Percentiles rank a stretch among this genome's conserved stretches.
These are phyloP conservation scores for Pipistrellus pipistrellus DNA, from an alignment of 2,797 vertebrate genomes.

Conservation along the genomic window DNA sequence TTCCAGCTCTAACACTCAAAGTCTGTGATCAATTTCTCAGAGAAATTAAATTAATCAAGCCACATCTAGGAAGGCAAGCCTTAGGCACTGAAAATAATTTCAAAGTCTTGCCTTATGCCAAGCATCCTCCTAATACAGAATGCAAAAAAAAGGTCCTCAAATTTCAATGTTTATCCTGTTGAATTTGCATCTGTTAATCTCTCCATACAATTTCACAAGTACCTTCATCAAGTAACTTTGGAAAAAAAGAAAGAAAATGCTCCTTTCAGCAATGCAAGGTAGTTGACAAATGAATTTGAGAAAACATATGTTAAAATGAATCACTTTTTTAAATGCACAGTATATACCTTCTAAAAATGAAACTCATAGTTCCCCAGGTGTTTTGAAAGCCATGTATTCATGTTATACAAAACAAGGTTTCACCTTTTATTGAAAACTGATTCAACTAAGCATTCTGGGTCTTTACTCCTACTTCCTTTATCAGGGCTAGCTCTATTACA, in stretches of 20 bases:
- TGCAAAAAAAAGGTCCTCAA: slow-evolving; percentile 60
- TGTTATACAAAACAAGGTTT: slow-evolving; percentile 26
- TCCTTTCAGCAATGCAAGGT: slow-evolving; percentile 19
- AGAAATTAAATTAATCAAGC: slow-evolving; percentile 55
- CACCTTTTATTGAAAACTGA: slow-evolving; percentile 66
- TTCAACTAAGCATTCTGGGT: slow-evolving; percentile 22
- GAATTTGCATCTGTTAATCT: slow-evolving; percentile 42
- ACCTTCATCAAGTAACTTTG: slow-evolving; percentile 48
- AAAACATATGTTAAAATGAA: slow-evolving; percentile 53
- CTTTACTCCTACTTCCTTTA: slow-evolving; percentile 12
- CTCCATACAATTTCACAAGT: slow-evolving; percentile 38
- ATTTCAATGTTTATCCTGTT: slow-evolving; percentile 45
- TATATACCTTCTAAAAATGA: slow-evolving; percentile 57
- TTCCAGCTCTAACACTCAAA: background rate
- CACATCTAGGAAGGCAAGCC: slow-evolving; percentile 11
- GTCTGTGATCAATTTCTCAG: slow-evolving; percentile 4
- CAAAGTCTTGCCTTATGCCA: slow-evolving; percentile 57
- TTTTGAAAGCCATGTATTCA: slow-evolving; percentile 5
- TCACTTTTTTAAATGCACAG: slow-evolving; percentile 39
- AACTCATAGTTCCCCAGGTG: background rate
- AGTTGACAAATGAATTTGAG: slow-evolving; percentile 16
- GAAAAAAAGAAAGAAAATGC: background rate
- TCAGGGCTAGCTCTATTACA: background rate
- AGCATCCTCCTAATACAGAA: background rate
- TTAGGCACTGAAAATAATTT: slow-evolving; percentile 30